Evolutionary conservation across 2,113 vertebrate genomes (phyloP).

Genomic region (Dicerorhinus sumatrensis): DNA sequence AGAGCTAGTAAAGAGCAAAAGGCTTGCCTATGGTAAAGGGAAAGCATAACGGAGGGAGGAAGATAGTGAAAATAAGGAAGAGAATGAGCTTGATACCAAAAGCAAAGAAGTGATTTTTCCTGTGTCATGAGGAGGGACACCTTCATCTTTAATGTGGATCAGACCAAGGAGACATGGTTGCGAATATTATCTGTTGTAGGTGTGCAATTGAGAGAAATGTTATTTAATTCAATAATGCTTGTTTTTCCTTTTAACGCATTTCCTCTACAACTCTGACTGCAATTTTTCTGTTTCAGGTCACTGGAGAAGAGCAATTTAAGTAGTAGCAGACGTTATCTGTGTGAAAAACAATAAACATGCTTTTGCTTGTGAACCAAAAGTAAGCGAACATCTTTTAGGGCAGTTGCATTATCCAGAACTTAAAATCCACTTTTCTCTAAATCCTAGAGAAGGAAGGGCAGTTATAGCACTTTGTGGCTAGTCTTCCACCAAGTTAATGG

Average conservation of each 20-base stretch:
- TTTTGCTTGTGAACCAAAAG: neutral
- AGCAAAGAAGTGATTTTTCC: neutral
- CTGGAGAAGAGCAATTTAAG: neutral
- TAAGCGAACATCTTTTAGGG: neutral
- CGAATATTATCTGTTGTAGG: neutral
- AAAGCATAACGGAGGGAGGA: neutral
- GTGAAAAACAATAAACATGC: neutral
- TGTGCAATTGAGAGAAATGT: neutral
- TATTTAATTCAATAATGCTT: neutral
- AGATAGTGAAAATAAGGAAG: neutral
- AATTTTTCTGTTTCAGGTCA: neutral
- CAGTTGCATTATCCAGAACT: neutral
- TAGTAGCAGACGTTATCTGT: neutral
- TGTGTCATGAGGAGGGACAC: neutral
- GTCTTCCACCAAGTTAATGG: neutral
- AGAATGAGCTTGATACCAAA: neutral
- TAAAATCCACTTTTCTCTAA: neutral
- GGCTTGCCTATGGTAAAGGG: neutral
- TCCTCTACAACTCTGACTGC: neutral
- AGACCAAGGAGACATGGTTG: neutral
- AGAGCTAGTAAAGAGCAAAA: neutral
- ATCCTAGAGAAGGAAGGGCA: neutral
- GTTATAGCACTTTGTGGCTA: neutral
- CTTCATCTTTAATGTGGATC: neutral
- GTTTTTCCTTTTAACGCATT: neutral